Evolutionary conservation across 2,113 vertebrate species (phyloP).

Genomic region (Jacana jacana): DNA sequence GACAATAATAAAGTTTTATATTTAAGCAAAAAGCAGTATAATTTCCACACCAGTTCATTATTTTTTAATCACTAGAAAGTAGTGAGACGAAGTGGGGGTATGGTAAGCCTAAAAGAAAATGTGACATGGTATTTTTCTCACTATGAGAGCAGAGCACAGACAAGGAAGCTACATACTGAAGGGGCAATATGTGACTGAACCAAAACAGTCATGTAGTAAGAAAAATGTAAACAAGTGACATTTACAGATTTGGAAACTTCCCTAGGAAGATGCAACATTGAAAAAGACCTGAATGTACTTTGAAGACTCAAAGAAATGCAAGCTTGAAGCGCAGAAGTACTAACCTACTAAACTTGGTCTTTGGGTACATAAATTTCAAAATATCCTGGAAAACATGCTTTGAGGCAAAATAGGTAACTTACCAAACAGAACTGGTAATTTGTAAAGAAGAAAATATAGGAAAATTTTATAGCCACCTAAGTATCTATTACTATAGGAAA

Average conservation of each 20-base stretch:
- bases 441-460: not conserved
- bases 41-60: not conserved
- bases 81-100: not conserved
- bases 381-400: not conserved
- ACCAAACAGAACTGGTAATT: not conserved
- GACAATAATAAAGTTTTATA: not conserved
- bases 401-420: not conserved
- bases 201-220: not conserved
- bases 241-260: not conserved
- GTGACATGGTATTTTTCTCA: not conserved
- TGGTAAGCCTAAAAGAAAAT: not conserved
- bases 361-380: not conserved
- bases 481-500: not conserved
- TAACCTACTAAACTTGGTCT: not conserved
- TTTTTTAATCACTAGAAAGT: not conserved
- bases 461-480: not conserved
- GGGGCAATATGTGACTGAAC: too few species aligned
- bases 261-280: fast-evolving
- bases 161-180: not conserved
- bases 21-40: not conserved
- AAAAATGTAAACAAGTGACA: not conserved
- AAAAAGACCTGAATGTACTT: not conserved
- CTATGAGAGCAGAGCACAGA: not conserved
- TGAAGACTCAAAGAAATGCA: not conserved
- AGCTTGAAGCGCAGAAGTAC: not conserved